Conservation (phyloP, 2,113 vertebrate genomes). For the Engraulis encrasicolus region DNA sequence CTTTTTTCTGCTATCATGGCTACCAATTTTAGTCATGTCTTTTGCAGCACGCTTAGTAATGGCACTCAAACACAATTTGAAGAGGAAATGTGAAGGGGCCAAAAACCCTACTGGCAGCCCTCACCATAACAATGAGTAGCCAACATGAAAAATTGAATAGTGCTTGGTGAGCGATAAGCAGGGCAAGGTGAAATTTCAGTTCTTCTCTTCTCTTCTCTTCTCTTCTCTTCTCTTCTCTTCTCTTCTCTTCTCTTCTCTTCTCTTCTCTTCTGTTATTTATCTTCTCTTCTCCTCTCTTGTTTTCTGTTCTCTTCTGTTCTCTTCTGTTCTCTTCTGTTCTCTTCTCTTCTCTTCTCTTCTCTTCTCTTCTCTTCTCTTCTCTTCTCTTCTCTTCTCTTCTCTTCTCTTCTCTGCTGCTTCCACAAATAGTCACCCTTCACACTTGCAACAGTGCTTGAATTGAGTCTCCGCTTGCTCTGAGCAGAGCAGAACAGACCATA, state of each 20-base stretch:
- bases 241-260: no score
- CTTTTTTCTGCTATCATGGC: neutral
- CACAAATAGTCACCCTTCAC: slow-evolving; percentile 33
- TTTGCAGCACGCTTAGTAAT: neutral
- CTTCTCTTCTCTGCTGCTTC: slow-evolving; percentile 10
- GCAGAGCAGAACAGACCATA: neutral
- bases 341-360: no score
- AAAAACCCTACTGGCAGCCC: neutral
- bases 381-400: no score
- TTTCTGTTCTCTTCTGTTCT: no score
- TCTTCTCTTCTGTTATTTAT: neutral
- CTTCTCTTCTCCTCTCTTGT: no score
- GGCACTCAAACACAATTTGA: neutral
- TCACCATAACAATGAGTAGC: neutral
- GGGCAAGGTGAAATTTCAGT: slow-evolving; percentile 3
- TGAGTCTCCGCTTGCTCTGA: neutral
- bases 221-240: no score
- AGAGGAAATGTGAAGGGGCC: neutral
- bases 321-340: no score
- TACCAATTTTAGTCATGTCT: neutral
- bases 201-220: slow-evolving; percentile 10
- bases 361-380: no score
- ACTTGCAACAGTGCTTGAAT: slow-evolving; percentile 19
- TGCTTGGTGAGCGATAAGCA: neutral
- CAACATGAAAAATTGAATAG: neutral